These are phyloP conservation scores for Bovichtus variegatus DNA, from an alignment of 2,797 vertebrate genomes.

Conservation along the genomic window DNA sequence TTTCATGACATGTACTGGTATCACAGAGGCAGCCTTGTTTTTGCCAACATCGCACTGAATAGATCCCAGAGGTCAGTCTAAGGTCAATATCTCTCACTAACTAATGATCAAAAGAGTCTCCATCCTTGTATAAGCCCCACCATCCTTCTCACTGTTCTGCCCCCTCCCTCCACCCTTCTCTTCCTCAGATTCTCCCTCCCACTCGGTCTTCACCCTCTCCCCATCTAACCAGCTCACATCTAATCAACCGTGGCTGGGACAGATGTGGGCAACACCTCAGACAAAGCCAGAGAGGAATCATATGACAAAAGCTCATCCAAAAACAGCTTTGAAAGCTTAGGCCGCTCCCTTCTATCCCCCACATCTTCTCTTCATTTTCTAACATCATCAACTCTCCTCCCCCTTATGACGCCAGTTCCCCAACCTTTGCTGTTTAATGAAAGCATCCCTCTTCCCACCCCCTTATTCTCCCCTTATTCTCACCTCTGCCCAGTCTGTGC, in stretches of 20 bases:
- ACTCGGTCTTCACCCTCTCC: slow-evolving; percentile 12
- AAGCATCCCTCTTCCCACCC: slow-evolving; percentile 20
- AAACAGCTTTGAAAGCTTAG: slow-evolving; percentile 23
- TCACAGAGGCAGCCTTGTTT: slow-evolving; percentile 8
- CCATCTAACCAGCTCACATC: slow-evolving; percentile 38
- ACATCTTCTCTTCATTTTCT: slow-evolving; percentile 23
- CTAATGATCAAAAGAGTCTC: slow-evolving; percentile 30
- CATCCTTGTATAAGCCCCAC: not conserved
- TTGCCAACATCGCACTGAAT: slow-evolving; percentile 1
- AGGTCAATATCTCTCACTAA: slow-evolving; percentile 34
- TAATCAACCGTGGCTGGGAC: slow-evolving; percentile 64
- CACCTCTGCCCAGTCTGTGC: slow-evolving; percentile 67
- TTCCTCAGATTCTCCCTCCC: slow-evolving; percentile 9
- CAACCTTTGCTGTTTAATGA: slow-evolving; percentile 12
- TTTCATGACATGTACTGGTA: not conserved
- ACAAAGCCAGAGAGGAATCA: slow-evolving; percentile 57
- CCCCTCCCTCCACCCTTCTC: not conserved
- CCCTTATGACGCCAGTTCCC: slow-evolving; percentile 14
- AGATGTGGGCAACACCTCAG: slow-evolving; percentile 62
- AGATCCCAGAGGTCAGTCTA: slow-evolving; percentile 26
- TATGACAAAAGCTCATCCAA: slow-evolving; percentile 58
- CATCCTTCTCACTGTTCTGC: slow-evolving; percentile 18
- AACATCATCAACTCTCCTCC: slow-evolving; percentile 22
- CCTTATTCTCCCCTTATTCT: slow-evolving; percentile 30
- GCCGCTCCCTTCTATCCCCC: slow-evolving; percentile 7